phyloP scores from a whole-genome alignment of 2,797 vertebrate genomes.

The Labroides dimidiatus region DNA sequence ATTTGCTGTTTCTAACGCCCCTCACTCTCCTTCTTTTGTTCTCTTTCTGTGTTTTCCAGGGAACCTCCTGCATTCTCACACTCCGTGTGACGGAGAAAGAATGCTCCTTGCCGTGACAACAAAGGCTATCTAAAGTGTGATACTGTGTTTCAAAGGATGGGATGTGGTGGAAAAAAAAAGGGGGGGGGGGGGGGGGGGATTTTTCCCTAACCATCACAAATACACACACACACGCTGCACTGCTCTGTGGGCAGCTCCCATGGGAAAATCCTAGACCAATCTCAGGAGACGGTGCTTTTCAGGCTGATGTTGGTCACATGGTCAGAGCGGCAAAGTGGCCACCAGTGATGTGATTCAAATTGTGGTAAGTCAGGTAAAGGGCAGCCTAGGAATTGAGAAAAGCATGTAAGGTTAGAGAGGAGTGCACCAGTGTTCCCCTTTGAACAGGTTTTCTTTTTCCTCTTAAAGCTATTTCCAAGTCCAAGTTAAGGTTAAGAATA shows the following conservation, averaged over 20 bases:
- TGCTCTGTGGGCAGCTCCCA: slow-evolving; percentile 82
- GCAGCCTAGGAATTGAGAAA: slow-evolving; percentile 78
- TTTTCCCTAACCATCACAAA: slow-evolving; percentile 63
- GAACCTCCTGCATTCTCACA: slow-evolving; percentile 71
- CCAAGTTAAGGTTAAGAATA: slow-evolving; percentile 46
- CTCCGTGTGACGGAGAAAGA: slow-evolving; percentile 72
- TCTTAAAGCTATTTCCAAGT: slow-evolving; percentile 33
- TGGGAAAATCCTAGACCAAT: slow-evolving; percentile 85
- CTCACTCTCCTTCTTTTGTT: slow-evolving; percentile 51
- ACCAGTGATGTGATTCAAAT: slow-evolving; percentile 84
- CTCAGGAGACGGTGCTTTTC: slow-evolving; percentile 73
- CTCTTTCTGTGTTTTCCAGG: slow-evolving; percentile 50
- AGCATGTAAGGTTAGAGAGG: slow-evolving; percentile 37
- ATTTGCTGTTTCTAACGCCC: slow-evolving; percentile 17
- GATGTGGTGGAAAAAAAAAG: slow-evolving; percentile 72
- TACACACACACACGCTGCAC: slow-evolving; percentile 24
- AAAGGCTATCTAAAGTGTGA: slow-evolving; percentile 80
- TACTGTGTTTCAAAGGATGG: slow-evolving; percentile 80
- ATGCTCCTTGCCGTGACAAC: slow-evolving; percentile 77
- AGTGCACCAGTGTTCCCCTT: slow-evolving; percentile 35
- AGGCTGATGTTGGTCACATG: slow-evolving; percentile 78
- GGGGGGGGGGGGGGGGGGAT: too few relatives aligned
- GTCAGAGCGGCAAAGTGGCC: slow-evolving; percentile 75
- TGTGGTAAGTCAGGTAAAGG: slow-evolving; percentile 82
- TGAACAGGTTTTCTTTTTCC: slow-evolving; percentile 43